Conservation (phyloP, 2,797 vertebrate species). For the Adelosebastes latens region DNA sequence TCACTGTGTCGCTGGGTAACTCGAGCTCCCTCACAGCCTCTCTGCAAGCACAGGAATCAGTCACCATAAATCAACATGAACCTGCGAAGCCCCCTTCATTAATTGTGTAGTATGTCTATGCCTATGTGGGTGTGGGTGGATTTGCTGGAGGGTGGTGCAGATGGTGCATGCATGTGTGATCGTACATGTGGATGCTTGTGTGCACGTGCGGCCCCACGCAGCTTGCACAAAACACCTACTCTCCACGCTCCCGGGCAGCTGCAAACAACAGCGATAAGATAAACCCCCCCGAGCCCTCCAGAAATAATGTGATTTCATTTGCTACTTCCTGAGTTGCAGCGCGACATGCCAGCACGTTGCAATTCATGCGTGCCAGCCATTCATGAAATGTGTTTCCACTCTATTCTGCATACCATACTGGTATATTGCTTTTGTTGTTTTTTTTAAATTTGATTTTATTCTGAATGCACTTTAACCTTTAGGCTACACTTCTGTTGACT, state of each 20-base stretch:
- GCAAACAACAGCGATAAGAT: constrained; percentile 31
- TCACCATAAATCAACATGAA: constrained; percentile 33
- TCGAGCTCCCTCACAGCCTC: not conserved
- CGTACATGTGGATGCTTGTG: constrained; percentile 5
- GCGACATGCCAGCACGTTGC: not conserved
- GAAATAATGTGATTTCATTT: constrained; percentile 30
- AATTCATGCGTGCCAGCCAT: constrained; percentile 19
- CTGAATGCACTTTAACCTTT: not conserved
- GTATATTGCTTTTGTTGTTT: not conserved
- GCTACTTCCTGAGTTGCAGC: constrained; percentile 17
- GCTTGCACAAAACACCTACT: constrained; percentile 35
- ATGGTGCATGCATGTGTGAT: not conserved
- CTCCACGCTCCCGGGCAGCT: constrained; percentile 8
- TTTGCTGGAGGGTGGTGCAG: not conserved
- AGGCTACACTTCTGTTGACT: not conserved
- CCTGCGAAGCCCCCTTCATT: constrained; percentile 12
- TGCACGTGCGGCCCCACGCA: constrained; percentile 37
- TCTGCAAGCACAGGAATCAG: constrained; percentile 6
- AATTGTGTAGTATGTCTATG: not conserved
- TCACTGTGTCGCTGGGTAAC: constrained; percentile 8
- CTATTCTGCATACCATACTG: not conserved
- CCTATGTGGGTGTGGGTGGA: constrained; percentile 1
- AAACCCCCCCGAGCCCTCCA: constrained; percentile 1
- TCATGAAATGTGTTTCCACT: constrained; percentile 25
- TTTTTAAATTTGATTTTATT: not conserved